Conservation (phyloP, 2,888 invertebrate genomes). For the Seira musarum region DNA sequence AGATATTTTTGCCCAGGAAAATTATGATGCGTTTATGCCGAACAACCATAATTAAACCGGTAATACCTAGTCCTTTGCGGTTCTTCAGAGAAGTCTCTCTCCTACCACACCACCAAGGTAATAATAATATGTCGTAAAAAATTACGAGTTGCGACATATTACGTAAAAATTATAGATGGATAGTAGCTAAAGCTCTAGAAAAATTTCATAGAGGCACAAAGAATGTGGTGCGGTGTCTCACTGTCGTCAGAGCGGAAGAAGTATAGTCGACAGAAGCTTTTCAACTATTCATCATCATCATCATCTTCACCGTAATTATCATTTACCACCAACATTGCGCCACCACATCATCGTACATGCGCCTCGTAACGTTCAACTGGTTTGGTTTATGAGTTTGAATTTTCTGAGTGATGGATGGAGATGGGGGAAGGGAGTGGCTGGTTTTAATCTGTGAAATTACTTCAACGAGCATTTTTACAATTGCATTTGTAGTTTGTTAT, state of each 20-base stretch:
- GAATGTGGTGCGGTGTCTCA: no score
- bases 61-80: neutral
- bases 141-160: no score
- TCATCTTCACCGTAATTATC: no score
- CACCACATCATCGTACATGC: neutral
- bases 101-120: neutral
- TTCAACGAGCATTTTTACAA: constrained; percentile 37
- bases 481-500: constrained; percentile 30
- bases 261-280: no score
- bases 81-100: neutral
- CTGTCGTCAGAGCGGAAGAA: no score
- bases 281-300: no score
- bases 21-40: constrained; percentile 54
- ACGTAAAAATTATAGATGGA: no score
- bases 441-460: constrained; percentile 39
- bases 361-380: neutral
- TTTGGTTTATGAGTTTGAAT: neutral
- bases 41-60: constrained; percentile 18
- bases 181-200: no score
- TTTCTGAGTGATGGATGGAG: neutral
- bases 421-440: neutral
- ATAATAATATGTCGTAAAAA: neutral
- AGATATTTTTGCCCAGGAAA: constrained; percentile 67
- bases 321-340: no score
- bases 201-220: no score